A percentile compares a stretch with the other conserved stretches of the same genome.
phyloP scores from a whole-genome alignment of 2,113 vertebrate species.

The Origma solitaria region DNA sequence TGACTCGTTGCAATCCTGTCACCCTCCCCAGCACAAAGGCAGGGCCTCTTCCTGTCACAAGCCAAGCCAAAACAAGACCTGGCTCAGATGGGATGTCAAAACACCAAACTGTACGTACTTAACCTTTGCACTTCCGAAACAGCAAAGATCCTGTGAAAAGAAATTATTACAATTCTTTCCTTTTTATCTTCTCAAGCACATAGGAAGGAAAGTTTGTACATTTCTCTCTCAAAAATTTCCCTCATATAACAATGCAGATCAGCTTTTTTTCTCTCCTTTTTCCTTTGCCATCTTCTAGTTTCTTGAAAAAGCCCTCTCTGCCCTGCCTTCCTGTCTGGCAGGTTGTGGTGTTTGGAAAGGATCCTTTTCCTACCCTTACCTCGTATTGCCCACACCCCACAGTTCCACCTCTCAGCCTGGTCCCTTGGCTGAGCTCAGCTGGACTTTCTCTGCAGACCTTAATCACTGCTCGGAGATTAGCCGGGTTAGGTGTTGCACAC shows the following conservation, averaged over 20 bases:
- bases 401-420: not conserved
- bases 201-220: not conserved
- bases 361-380: not conserved
- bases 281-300: not conserved
- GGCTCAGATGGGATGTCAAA: conserved; percentile 42
- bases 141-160: not conserved
- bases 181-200: not conserved
- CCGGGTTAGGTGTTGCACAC: not conserved
- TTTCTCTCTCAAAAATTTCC: not conserved
- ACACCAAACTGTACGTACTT: conserved; percentile 2
- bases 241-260: not conserved
- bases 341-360: not conserved
- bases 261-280: not conserved
- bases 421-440: not conserved
- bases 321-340: not conserved
- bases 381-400: not conserved
- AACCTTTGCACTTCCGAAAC: conserved; percentile 31
- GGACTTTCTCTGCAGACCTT: conserved; percentile 1
- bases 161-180: not conserved
- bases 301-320: not conserved
- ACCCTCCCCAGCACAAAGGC: not conserved
- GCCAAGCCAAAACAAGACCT: conserved; percentile 34
- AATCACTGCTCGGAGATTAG: not conserved
- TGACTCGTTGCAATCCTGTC: not conserved
- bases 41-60: conserved; percentile 45